A percentile compares a stretch with the other conserved stretches of the same genome.
These are phyloP conservation scores for Orius insidiosus DNA, from an alignment of 1,140 invertebrate genomes.

Conservation along the genomic window DNA sequence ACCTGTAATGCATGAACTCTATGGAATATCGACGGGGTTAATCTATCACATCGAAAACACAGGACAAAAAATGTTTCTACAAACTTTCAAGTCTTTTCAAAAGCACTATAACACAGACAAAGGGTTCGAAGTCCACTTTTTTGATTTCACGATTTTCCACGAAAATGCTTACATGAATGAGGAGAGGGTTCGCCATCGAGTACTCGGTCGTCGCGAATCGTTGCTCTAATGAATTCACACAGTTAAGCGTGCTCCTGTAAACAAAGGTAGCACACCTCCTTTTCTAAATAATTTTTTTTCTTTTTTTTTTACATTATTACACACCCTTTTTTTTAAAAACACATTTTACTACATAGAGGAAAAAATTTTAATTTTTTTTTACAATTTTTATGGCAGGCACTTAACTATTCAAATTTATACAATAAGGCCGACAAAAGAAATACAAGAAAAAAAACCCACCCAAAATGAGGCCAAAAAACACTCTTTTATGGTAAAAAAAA, in stretches of 20 bases:
- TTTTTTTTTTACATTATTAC: neutral
- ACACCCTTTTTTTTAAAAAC: neutral
- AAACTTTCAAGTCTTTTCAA: no score
- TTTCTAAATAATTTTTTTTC: constrained; percentile 12
- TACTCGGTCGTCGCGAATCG: constrained; percentile 54
- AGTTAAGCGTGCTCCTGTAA: constrained; percentile 70
- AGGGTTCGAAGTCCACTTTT: no score
- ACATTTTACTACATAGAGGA: constrained; percentile 1
- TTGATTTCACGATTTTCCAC: no score
- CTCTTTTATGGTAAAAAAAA: neutral
- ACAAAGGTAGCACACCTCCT: constrained; percentile 25
- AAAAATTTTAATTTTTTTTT: constrained; percentile 1
- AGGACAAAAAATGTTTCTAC: no score
- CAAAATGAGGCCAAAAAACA: neutral
- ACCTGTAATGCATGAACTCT: no score
- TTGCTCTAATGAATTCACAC: constrained; percentile 63
- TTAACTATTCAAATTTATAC: neutral
- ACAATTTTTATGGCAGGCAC: constrained; percentile 4
- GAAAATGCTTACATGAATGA: constrained; percentile 52
- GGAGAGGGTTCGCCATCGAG: constrained; percentile 57
- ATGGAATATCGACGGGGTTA: no score
- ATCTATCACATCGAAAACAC: no score
- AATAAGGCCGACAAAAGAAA: neutral
- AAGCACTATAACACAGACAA: no score
- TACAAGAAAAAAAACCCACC: neutral